phyloP scores from a whole-genome alignment of 2,888 invertebrate species.

The Steromphala cineraria region DNA sequence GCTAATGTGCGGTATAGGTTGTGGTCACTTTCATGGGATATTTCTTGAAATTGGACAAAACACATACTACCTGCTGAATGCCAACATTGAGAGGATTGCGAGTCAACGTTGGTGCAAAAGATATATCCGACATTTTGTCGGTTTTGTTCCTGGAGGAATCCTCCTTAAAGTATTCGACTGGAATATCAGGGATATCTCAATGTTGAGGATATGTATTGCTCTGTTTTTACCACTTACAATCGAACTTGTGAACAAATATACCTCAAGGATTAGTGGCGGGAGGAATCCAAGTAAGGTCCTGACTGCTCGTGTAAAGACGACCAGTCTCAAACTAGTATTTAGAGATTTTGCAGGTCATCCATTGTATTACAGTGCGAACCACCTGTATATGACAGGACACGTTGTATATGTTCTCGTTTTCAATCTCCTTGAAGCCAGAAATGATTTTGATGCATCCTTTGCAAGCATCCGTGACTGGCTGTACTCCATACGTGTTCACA shows the following conservation, averaged over 20 bases:
- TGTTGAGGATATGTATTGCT: neutral
- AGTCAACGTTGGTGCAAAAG: slow-evolving; percentile 27
- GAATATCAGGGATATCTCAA: slow-evolving; percentile 23
- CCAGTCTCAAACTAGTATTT: slow-evolving; percentile 39
- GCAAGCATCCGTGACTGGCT: slow-evolving; percentile 44
- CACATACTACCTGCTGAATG: slow-evolving; percentile 37
- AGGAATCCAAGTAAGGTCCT: slow-evolving; percentile 28
- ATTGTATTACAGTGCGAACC: slow-evolving; percentile 48
- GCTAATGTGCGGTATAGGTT: slow-evolving; percentile 32
- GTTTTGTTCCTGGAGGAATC: slow-evolving; percentile 40
- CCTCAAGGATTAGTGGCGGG: neutral
- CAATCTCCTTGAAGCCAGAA: slow-evolving; percentile 43
- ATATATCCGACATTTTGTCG: slow-evolving; percentile 35
- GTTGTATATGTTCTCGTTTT: slow-evolving; percentile 48
- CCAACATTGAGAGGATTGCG: slow-evolving; percentile 28
- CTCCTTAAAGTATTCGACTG: slow-evolving; percentile 34
- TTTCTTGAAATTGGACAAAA: slow-evolving; percentile 42
- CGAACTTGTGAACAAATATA: slow-evolving; percentile 21
- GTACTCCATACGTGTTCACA: slow-evolving; percentile 47
- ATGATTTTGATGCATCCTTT: slow-evolving; percentile 33
- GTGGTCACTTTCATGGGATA: slow-evolving; percentile 39
- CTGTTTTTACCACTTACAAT: slow-evolving; percentile 24
- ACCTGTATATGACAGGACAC: slow-evolving; percentile 51
- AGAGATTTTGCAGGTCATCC: slow-evolving; percentile 52
- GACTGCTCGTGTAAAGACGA: slow-evolving; percentile 19